Base-by-base conservation (phyloP, 2,113 vertebrate species). In the Hippocampus comes region DNA sequence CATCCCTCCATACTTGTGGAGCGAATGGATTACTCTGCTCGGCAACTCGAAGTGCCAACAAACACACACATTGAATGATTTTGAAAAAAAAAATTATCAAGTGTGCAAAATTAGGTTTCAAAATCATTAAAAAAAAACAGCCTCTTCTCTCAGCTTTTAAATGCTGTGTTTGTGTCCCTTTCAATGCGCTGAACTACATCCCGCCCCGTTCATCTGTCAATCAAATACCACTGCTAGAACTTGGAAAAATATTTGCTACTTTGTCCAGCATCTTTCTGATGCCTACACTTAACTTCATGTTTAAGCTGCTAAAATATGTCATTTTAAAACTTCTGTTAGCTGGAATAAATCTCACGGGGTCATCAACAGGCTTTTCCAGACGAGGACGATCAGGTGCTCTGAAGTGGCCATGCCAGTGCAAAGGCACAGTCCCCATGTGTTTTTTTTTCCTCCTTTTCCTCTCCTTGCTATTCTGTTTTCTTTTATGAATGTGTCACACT, bases 11-110 rank as follows among this genome's bases (percentile, higher is more conserved):
- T 90, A 93, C 93, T 92, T 81, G 92, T 94, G 95, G 93, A 92
- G 94, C 97, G 93, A 99, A 98, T 97, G 95, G 95, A 99, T 98
- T 98, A 95, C 92, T 90, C 92, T 92, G 5, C 90, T 91, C 93
- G 92, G 92, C 88, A 86, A 91, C 92, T 92, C 91, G 84, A 84
- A 90, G 83, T 91, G 72, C 88, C 89, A 92, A 83, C 88, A 81
- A 79, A 87, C 78, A 85, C 88, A 86, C 78, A 89, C 76, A 81
- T n/a, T 56, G 21, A 56, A n/a, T 23, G 20, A 56, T 55, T 8
- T 38, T 38, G 34, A 38, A 2, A 53, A 2, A 21, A 56, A 51
- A 10, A 56, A 56, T 46, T 1, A 23, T 23, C 21, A 9, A 5
- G 11, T 56, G 21, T 56, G 23, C 6, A 53, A 21, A 20, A 3